Conservation (phyloP, 2,797 vertebrate genomes). For the Tiaroga cobitis region DNA sequence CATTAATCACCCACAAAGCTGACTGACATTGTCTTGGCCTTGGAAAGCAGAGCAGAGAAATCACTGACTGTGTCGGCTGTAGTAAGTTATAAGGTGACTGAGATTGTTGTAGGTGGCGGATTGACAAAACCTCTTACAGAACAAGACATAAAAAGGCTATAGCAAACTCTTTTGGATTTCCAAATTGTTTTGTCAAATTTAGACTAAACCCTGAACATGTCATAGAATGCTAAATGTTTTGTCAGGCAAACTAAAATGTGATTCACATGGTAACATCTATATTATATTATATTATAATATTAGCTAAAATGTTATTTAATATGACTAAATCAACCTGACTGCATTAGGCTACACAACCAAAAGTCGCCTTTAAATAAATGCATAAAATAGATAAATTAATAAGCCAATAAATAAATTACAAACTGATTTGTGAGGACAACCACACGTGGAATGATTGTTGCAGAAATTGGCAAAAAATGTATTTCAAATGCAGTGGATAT, state of each 20-base stretch:
- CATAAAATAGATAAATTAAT: background rate
- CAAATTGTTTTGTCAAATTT: background rate
- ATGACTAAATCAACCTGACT: background rate
- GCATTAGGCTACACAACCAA: background rate
- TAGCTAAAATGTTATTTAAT: background rate
- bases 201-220: background rate
- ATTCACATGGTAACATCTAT: background rate
- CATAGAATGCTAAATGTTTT: background rate
- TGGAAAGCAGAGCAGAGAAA: background rate
- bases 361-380: background rate
- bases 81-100: background rate
- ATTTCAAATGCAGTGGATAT: background rate
- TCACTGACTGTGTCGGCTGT: background rate
- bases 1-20: conserved; percentile 19
- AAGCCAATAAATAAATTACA: background rate
- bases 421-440: background rate
- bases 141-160: background rate
- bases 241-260: background rate
- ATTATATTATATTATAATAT: background rate
- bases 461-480: background rate
- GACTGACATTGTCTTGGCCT: background rate
- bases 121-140: background rate
- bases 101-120: background rate
- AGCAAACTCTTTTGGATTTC: background rate
- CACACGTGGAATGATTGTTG: background rate